These are phyloP conservation scores for Eupsilia transversa DNA, from an alignment of 2,888 invertebrate genomes.

Conservation along the genomic window DNA sequence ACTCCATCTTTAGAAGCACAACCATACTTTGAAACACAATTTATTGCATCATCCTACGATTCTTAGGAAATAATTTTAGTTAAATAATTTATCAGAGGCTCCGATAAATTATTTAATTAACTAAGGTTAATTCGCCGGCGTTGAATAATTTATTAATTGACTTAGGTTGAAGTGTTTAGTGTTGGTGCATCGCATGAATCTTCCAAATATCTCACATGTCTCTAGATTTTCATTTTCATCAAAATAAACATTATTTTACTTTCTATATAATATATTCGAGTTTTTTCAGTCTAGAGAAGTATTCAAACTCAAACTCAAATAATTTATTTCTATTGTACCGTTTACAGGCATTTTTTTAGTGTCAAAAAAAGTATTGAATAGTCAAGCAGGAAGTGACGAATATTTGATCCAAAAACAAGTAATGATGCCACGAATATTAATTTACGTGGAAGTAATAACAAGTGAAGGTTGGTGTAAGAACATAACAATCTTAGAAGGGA, in stretches of 20 bases:
- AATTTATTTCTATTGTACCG: too few species aligned
- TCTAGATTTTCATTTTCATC: neutral
- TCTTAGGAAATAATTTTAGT: too few species aligned
- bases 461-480: neutral
- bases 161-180: neutral
- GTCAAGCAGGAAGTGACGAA: neutral
- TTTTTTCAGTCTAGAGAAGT: too few species aligned
- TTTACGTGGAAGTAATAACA: neutral
- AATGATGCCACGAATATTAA: neutral
- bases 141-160: too few species aligned
- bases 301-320: too few species aligned
- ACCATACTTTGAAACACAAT: neutral
- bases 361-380: too few species aligned
- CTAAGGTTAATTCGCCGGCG: neutral
- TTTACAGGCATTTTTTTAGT: too few species aligned
- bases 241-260: neutral
- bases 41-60: too few species aligned
- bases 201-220: too few species aligned
- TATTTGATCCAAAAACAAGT: fast-evolving
- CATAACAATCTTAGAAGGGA: neutral
- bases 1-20: neutral
- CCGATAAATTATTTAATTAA: too few species aligned
- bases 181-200: too few species aligned
- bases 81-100: too few species aligned
- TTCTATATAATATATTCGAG: neutral